These are phyloP conservation scores for Oxycera nigricornis DNA, from an alignment of 2,888 invertebrate species.

Conservation along the genomic window DNA sequence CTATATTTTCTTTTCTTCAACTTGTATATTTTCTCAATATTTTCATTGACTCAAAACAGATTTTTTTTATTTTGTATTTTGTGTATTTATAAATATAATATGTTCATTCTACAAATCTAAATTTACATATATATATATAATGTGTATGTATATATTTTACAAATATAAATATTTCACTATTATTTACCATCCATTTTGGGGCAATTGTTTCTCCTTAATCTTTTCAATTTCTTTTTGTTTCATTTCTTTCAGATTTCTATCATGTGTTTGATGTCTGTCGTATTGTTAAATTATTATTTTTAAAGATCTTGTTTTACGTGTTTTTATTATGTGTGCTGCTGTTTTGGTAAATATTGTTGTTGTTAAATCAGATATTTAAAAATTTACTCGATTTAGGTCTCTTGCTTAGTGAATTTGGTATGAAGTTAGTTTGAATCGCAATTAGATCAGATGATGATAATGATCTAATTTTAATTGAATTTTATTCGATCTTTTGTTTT, in stretches of 20 bases:
- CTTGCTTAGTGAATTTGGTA: not conserved
- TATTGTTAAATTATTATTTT: constrained; percentile 1
- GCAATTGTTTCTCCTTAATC: constrained; percentile 23
- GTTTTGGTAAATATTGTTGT: not conserved
- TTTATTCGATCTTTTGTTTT: too few species aligned
- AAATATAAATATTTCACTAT: constrained; percentile 38
- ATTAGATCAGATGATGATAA: too few species aligned
- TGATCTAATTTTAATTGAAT: too few species aligned
- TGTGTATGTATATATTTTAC: constrained; percentile 36
- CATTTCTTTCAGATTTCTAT: not conserved
- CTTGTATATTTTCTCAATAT: constrained; percentile 30
- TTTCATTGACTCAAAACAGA: constrained; percentile 13
- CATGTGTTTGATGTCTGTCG: not conserved
- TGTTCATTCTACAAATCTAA: constrained; percentile 35
- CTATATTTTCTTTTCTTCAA: constrained; percentile 16
- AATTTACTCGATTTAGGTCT: not conserved
- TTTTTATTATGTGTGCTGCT: constrained; percentile 1
- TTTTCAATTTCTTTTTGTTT: not conserved
- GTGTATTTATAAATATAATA: constrained; percentile 36
- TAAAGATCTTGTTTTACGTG: not conserved
- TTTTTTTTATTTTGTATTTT: constrained; percentile 14
- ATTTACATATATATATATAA: constrained; percentile 3
- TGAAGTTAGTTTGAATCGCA: too few species aligned
- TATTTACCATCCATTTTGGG: not conserved
- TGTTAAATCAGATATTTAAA: not conserved